Conservation (phyloP, 2,113 vertebrate species). For the Microtus pennsylvanicus region DNA sequence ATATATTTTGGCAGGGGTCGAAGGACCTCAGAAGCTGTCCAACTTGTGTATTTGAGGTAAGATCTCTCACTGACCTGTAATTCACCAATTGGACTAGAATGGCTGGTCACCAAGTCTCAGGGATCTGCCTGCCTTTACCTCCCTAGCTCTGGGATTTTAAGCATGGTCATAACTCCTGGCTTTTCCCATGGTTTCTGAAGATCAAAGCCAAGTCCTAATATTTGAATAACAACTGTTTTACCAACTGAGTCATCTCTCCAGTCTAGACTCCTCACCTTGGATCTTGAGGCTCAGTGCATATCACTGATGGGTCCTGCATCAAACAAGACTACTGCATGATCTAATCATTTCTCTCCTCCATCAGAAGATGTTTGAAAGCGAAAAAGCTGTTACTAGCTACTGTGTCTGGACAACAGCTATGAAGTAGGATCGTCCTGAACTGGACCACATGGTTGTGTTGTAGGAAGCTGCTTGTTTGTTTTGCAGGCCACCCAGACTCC, state of each 20-base stretch:
- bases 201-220: background rate
- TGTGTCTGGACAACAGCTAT: background rate
- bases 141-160: background rate
- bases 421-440: background rate
- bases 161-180: background rate
- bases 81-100: background rate
- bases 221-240: background rate
- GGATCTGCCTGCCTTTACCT: background rate
- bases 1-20: background rate
- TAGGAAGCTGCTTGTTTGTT: no score
- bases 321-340: background rate
- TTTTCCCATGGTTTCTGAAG: background rate
- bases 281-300: background rate
- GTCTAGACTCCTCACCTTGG: background rate
- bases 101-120: background rate
- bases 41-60: background rate
- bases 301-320: background rate
- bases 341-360: background rate
- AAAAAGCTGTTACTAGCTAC: background rate
- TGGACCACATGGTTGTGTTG: background rate
- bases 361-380: background rate
- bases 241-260: background rate
- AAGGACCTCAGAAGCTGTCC: background rate
- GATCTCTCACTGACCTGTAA: background rate
- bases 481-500: no score